Percentiles rank a stretch among this genome's conserved stretches.
These are phyloP conservation scores for Reticulitermes speratus DNA, from an alignment of 1,140 invertebrate genomes.

Conservation along the genomic window DNA sequence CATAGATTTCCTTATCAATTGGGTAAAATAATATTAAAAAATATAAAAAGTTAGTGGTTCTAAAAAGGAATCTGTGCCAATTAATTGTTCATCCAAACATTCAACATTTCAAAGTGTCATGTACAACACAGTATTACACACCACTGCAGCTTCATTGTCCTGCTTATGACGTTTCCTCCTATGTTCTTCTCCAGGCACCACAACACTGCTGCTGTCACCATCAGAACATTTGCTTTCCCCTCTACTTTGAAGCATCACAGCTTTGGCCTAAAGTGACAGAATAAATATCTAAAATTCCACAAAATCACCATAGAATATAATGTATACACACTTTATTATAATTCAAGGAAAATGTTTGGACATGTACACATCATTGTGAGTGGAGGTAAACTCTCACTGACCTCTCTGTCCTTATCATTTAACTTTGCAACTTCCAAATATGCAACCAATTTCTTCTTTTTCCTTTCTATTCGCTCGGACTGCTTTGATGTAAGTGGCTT, in stretches of 20 bases:
- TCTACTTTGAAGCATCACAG: neutral
- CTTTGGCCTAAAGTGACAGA: conserved; percentile 21
- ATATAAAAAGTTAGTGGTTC: no score
- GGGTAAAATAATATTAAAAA: no score
- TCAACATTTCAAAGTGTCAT: no score
- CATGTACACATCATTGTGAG: neutral
- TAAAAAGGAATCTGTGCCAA: no score
- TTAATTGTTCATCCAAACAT: no score
- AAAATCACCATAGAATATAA: neutral
- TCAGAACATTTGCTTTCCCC: neutral
- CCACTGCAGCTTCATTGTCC: neutral
- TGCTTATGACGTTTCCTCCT: conserved; percentile 26
- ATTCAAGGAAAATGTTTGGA: neutral
- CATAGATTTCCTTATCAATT: no score
- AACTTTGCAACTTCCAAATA: conserved; percentile 59
- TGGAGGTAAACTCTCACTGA: neutral
- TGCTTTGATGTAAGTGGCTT: conserved; percentile 46
- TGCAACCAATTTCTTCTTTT: conserved; percentile 62
- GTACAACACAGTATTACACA: neutral
- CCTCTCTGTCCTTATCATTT: conserved; percentile 56
- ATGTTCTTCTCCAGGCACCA: neutral
- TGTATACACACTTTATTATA: neutral
- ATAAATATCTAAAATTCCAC: neutral
- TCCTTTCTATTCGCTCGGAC: conserved; percentile 57
- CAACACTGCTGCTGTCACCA: neutral